These are phyloP conservation scores for Anguilla obscura DNA, from an alignment of 2,797 vertebrate species.

Conservation along the genomic window DNA sequence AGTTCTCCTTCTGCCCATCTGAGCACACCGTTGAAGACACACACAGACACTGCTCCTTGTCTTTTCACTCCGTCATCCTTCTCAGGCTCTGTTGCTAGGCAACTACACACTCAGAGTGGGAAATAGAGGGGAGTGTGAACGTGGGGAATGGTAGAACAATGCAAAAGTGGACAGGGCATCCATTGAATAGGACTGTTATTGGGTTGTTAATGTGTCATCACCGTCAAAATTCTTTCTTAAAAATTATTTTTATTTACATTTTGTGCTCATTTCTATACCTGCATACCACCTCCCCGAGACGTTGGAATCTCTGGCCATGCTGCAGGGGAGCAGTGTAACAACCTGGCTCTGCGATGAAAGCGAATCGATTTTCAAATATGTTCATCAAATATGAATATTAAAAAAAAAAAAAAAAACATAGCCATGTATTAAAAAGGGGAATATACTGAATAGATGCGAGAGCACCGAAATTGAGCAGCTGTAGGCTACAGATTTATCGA, in stretches of 20 bases:
- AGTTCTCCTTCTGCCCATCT: conserved; percentile 3
- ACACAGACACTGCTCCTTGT: conserved; percentile 5
- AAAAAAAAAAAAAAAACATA: neutral
- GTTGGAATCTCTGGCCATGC: neutral
- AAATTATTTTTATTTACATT: neutral
- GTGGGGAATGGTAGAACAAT: neutral
- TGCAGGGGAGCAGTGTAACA: neutral
- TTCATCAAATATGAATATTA: neutral
- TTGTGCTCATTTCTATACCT: neutral
- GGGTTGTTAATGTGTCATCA: neutral
- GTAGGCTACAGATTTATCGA: neutral
- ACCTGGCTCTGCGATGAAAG: neutral
- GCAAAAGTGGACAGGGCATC: neutral
- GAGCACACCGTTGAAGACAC: conserved; percentile 3
- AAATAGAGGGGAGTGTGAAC: conserved; percentile 30
- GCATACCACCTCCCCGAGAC: neutral
- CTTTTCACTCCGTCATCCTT: conserved; percentile 41
- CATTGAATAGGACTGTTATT: neutral
- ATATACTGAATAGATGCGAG: neutral
- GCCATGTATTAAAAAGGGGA: too few relatives aligned
- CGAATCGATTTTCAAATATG: neutral
- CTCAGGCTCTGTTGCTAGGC: conserved; percentile 49
- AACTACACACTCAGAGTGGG: conserved; percentile 40
- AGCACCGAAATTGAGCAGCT: neutral
- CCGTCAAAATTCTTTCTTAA: neutral